Base-by-base conservation (phyloP, 1,140 invertebrate genomes). In the Popillia japonica region DNA sequence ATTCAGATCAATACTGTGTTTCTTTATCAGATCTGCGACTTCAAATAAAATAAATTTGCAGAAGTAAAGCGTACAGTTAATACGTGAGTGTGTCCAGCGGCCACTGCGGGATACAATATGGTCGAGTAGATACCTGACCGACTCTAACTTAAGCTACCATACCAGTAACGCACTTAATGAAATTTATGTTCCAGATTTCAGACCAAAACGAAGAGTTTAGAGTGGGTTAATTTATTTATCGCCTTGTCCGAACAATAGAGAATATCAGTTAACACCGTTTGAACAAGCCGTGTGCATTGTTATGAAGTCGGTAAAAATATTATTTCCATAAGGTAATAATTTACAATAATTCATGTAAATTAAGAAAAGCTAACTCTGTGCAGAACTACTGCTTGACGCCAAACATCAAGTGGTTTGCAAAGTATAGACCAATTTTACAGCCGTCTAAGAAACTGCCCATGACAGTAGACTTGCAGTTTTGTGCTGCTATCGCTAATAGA, bases 151-250 rank as follows among this genome's bases (percentile, higher is more conserved):
- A 80, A 82, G 81, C 81, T 82, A 82, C 82, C 82, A 83, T 82
- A 82, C 82, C 82, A 78, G 82, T 83, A 83, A 83, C 82, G 81
- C 82, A 83, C 80, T 83, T 82, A 82, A 83, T 81, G 82, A 81
- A 81, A 83, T 82, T 83, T 83, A 83, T 83, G 77, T 80, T 78
- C 79, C 77, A 82, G 81, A 83, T 83, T 83, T 80, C 81, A 80
- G 77, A 80, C 79, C 61, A 82, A 82, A 82, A 81, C 80, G 79
- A 80, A 81, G 77, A 79, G 77, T 78, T 79, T 79, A 68, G 78
- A 82, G 79, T 81, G 79, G 80, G 81, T 79, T 83, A 82, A 83
- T 83, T 83, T 83, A 83, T 83, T 83, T 83, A 83, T 82, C 81
- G 76, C 78, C 82, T 78, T 59, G 42, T 79, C 34, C 72, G 81